Conservation (phyloP, 2,888 invertebrate genomes). For the Agrotis segetum region DNA sequence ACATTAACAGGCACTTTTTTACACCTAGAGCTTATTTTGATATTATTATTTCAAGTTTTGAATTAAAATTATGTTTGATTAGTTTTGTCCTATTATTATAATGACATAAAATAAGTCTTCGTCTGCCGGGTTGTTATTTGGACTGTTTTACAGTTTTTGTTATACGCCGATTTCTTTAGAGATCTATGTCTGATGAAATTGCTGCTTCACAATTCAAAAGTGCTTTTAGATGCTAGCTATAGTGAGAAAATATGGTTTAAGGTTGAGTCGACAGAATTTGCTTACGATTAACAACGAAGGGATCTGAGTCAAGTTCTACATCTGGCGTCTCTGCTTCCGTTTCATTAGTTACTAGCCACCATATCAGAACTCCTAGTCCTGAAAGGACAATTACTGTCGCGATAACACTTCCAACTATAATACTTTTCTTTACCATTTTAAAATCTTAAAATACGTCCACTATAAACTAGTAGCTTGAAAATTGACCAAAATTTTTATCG, state of each 20-base stretch:
- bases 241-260: not conserved
- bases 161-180: not conserved
- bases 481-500: conserved; percentile 11
- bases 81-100: conserved; percentile 2
- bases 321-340: conserved; percentile 36
- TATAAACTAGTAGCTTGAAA: conserved; percentile 5
- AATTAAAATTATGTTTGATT: conserved; percentile 16
- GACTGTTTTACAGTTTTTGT: not conserved
- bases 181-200: not conserved
- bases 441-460: not conserved
- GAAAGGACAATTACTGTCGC: conserved; percentile 62
- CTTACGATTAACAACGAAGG: conserved; percentile 39
- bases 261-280: not conserved
- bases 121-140: not conserved
- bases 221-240: not conserved
- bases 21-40: conserved; percentile 9
- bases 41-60: conserved; percentile 14
- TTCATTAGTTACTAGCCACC: conserved; percentile 72
- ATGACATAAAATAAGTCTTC: not conserved
- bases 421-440: conserved; percentile 64
- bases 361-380: conserved; percentile 73
- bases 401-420: conserved; percentile 65
- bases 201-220: not conserved
- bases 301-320: not conserved
- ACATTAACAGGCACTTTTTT: conserved; percentile 24